phyloP scores from a whole-genome alignment of 2,888 invertebrate species.

The Eledone cirrhosa region DNA sequence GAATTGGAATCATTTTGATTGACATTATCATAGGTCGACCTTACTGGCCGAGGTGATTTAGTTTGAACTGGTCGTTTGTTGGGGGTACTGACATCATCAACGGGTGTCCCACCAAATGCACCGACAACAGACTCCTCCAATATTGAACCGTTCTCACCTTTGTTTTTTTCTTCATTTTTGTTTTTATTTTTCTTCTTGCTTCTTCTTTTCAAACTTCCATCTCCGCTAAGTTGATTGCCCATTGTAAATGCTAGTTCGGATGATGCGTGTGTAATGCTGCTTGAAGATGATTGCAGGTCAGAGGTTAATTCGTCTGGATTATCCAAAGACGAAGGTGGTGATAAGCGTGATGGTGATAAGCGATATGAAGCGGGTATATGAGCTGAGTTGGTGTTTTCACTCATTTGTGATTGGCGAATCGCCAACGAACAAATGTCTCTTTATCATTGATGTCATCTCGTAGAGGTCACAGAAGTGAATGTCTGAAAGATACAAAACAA shows the following conservation, averaged over 20 bases:
- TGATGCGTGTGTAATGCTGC: background rate
- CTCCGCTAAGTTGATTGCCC: slow-evolving; percentile 24
- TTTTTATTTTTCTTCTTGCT: slow-evolving; percentile 9
- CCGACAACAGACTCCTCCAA: background rate
- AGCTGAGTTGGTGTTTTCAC: background rate
- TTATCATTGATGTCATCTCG: slow-evolving; percentile 8
- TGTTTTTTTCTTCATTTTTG: background rate
- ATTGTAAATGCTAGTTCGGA: background rate
- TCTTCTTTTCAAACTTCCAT: slow-evolving; percentile 17
- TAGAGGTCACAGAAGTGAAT: slow-evolving; percentile 1
- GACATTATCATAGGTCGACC: slow-evolving; percentile 18
- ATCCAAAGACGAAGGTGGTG: background rate
- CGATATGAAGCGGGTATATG: background rate
- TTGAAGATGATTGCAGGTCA: too few species aligned
- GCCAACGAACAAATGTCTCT: background rate
- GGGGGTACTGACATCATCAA: background rate
- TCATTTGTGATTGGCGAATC: slow-evolving; percentile 1
- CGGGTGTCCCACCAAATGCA: background rate
- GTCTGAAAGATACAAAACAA: background rate
- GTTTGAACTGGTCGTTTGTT: background rate
- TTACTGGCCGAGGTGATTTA: background rate
- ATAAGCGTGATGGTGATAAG: background rate
- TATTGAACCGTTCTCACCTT: background rate
- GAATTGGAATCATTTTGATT: background rate
- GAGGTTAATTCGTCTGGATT: background rate